A percentile compares a stretch with the other conserved stretches of the same genome.
phyloP scores from a whole-genome alignment of 2,888 invertebrate species.

The Blastobasis lacticolella region DNA sequence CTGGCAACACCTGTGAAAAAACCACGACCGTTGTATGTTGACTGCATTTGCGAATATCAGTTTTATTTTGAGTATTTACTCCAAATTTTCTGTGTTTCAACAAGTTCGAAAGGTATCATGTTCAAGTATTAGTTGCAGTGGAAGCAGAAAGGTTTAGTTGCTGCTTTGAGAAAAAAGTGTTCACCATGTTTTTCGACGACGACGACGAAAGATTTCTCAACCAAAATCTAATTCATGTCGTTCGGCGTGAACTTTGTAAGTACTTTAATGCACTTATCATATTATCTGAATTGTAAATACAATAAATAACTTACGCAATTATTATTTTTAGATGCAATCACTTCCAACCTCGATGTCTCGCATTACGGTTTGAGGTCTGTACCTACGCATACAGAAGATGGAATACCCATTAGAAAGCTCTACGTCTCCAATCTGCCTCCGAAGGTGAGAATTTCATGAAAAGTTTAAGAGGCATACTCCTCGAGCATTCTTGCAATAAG shows the following conservation, averaged over 20 bases:
- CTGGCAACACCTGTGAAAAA: constrained; percentile 23
- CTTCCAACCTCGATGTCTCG: constrained; percentile 37
- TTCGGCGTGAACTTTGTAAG: constrained; percentile 54
- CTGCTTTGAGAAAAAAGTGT: constrained; percentile 19
- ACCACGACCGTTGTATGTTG: constrained; percentile 58
- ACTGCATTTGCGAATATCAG: constrained; percentile 46
- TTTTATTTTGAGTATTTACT: constrained; percentile 51
- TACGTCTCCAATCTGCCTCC: constrained; percentile 74
- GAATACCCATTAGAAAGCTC: constrained; percentile 73
- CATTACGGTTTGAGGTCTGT: constrained; percentile 40
- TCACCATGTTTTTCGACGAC: constrained; percentile 54
- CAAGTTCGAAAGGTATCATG: constrained; percentile 30
- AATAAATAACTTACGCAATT: constrained; percentile 2
- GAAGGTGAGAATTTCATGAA: constrained; percentile 45
- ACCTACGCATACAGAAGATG: constrained; percentile 71
- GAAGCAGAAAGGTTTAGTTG: constrained; percentile 20
- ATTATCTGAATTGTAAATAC: background rate
- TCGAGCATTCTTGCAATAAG: too few relatives aligned
- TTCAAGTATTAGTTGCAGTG: constrained; percentile 25
- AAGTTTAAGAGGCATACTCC: too few relatives aligned
- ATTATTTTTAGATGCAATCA: constrained; percentile 41
- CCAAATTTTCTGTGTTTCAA: constrained; percentile 48
- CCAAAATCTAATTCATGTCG: constrained; percentile 50
- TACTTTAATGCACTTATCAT: constrained; percentile 12
- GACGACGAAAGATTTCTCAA: constrained; percentile 45